phyloP scores from a whole-genome alignment of 2,888 invertebrate genomes.

The Nymphalis urticae region DNA sequence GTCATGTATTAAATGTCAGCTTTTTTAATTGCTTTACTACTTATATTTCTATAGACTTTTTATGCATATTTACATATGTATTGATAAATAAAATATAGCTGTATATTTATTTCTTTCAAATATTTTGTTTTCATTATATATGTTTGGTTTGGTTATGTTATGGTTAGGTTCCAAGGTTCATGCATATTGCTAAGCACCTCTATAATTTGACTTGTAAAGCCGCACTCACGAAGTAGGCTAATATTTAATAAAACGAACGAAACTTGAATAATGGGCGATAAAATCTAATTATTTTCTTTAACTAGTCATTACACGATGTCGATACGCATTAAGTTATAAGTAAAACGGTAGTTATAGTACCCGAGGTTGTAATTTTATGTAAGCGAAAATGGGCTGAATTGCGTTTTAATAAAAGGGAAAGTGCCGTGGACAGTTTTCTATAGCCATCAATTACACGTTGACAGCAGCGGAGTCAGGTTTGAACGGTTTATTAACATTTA shows the following conservation, averaged over 20 bases:
- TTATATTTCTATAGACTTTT: too few relatives aligned
- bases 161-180: slow-evolving; percentile 18
- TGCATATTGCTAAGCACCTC: slow-evolving; percentile 25
- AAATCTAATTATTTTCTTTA: slow-evolving; percentile 37
- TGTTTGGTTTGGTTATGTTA: too few relatives aligned
- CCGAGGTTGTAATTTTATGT: slow-evolving; percentile 13
- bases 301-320: slow-evolving; percentile 40
- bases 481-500: slow-evolving; percentile 32
- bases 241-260: slow-evolving; percentile 34
- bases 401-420: slow-evolving; percentile 36
- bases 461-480: slow-evolving; percentile 37
- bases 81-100: too few relatives aligned
- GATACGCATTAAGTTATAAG: slow-evolving; percentile 38
- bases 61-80: too few relatives aligned
- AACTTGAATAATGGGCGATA: slow-evolving; percentile 33
- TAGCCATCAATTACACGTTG: slow-evolving; percentile 37
- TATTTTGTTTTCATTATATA: too few relatives aligned
- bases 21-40: too few relatives aligned
- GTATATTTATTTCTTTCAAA: too few relatives aligned
- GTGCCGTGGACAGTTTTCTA: slow-evolving; percentile 33
- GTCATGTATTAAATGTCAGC: too few relatives aligned
- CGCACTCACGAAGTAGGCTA: slow-evolving; percentile 33
- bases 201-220: slow-evolving; percentile 31
- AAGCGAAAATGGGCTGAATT: slow-evolving; percentile 28
- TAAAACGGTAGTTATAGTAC: slow-evolving; percentile 39